A percentile compares a stretch with the other conserved stretches of the same genome.
Evolutionary conservation across 2,888 invertebrate species (phyloP).

Genomic region (Oscheius sp.): DNA sequence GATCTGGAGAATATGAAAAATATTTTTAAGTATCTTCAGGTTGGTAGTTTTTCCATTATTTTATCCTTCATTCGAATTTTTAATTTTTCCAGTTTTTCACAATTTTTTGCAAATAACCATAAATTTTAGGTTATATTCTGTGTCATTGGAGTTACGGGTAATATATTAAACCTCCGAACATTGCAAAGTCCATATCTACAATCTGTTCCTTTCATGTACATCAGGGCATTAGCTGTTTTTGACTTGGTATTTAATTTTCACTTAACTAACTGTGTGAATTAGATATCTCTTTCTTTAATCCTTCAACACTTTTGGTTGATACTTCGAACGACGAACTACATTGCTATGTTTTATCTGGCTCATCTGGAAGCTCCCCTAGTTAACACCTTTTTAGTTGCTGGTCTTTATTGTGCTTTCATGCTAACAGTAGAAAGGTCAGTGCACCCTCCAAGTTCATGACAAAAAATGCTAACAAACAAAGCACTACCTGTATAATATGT

Average conservation of each 20-base stretch:
- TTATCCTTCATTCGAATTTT: too few relatives aligned
- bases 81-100: too few relatives aligned
- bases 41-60: too few relatives aligned
- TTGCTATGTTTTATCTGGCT: slow-evolving; percentile 76
- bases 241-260: slow-evolving; percentile 75
- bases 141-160: slow-evolving; percentile 76
- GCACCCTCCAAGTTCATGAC: neutral
- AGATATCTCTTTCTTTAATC: slow-evolving; percentile 25
- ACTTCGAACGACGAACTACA: neutral
- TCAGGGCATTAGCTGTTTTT: slow-evolving; percentile 81
- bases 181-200: slow-evolving; percentile 82
- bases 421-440: slow-evolving; percentile 66
- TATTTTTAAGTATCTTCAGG: slow-evolving; percentile 18
- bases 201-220: slow-evolving; percentile 83
- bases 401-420: slow-evolving; percentile 66
- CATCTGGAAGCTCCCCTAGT: slow-evolving; percentile 80
- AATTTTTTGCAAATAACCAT: too few relatives aligned
- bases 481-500: neutral
- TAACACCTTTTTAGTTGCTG: slow-evolving; percentile 76
- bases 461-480: neutral
- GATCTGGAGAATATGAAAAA: slow-evolving; percentile 22
- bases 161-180: slow-evolving; percentile 82
- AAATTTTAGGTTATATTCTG: slow-evolving; percentile 53
- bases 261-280: neutral
- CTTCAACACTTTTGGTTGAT: slow-evolving; percentile 40